Evolutionary conservation across 2,888 invertebrate genomes (phyloP).

Genomic region (Cosmopolites sordidus): DNA sequence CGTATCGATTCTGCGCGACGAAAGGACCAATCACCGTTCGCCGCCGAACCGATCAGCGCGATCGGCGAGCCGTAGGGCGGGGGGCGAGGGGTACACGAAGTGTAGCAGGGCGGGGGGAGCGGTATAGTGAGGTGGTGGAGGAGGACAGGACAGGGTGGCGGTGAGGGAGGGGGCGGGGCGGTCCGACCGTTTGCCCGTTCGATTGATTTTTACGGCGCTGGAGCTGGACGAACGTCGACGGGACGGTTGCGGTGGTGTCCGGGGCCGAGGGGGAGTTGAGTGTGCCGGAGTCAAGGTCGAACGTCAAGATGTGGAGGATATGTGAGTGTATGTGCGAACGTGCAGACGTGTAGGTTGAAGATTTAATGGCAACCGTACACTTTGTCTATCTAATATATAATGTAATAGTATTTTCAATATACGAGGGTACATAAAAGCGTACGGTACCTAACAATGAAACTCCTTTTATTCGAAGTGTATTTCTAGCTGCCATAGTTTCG

Average conservation of each 20-base stretch:
- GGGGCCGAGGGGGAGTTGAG: conserved; percentile 12
- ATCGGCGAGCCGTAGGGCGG: conserved; percentile 15
- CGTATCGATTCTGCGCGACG: conserved; percentile 59
- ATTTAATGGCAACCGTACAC: no score
- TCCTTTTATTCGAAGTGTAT: no score
- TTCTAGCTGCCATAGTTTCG: no score
- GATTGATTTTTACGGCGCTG: conserved; percentile 24
- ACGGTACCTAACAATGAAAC: no score
- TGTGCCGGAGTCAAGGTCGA: background rate
- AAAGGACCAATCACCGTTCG: conserved; percentile 52
- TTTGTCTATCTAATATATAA: no score
- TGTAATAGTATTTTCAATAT: no score
- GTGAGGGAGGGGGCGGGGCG: conserved; percentile 20
- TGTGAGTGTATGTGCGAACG: no score
- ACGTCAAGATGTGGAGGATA: background rate
- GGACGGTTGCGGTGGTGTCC: conserved; percentile 4
- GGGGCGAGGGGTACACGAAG: background rate
- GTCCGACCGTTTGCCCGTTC: conserved; percentile 23
- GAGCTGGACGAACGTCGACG: background rate
- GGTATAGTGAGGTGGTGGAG: background rate
- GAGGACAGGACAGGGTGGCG: conserved; percentile 20
- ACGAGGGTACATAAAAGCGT: no score
- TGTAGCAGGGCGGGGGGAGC: conserved; percentile 8
- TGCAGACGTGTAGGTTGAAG: no score
- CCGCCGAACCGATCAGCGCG: conserved; percentile 3